Evolutionary conservation across 2,797 vertebrate genomes (phyloP), one percentile per base, ranked within the genome.

Genomic region (Mus spretus): DNA sequence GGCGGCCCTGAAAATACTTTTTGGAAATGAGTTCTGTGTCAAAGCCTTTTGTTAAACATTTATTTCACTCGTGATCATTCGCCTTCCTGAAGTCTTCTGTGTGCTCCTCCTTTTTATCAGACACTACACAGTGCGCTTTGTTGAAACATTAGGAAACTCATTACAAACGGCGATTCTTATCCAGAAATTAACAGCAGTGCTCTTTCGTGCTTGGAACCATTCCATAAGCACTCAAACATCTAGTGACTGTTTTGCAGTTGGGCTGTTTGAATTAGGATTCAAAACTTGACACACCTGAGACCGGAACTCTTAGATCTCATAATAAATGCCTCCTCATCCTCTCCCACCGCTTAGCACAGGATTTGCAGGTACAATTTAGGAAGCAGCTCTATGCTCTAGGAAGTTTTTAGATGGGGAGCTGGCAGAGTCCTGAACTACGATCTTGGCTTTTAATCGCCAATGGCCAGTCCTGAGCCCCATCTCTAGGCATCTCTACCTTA

Each of bases 301-400:
- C 14, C 40, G 22, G n/a, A 37, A 50, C 67, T 44, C 34, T 95
- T 92, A 24, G 65, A 10, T 85, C 24, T 78, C 65, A 40, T 59
- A 1, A 61, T 77, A 34, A 74, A 2, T 22, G 50, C 22, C 40
- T 4, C 57, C 37, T 17, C 12, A 22, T 37, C 47, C 12, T 31
- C 15, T 37, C 7, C 10, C 12, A 14, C 20, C 7, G 40, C 17
- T 57, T 47, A 50, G 10, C 37, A 84, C 22, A 57, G 0, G 28
- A 55, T 75, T 63, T 93, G 19, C 28, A 86, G 44, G 44, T 50
- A 40, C 11, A 77, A 57, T 19, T 47, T 20, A 82, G 77, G 22
- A 37, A 19, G 11, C 22, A 15, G 0, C 26, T 2, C 22, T 57
- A 67, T 13, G 40, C 0, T 11, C 0, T n/a, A 14, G 28, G 57